Percentiles rank a stretch among this genome's conserved stretches.
Evolutionary conservation across 2,888 invertebrate genomes (phyloP).

Genomic region (Melanophora roralis): DNA sequence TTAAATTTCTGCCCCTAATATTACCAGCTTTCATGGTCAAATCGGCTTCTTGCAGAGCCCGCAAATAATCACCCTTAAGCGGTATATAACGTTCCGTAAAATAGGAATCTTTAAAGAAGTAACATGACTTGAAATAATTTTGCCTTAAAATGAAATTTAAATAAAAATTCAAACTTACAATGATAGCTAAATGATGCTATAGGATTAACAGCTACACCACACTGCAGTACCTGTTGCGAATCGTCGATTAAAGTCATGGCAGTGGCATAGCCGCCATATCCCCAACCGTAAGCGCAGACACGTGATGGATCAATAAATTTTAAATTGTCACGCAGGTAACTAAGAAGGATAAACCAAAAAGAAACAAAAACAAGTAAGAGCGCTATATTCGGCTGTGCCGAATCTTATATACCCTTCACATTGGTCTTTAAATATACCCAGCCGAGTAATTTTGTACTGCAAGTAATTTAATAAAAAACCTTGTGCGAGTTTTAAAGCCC

Average conservation of each 20-base stretch:
- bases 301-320: conserved; percentile 88
- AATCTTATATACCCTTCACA: too few species aligned
- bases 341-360: conserved; percentile 66
- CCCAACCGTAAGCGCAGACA: conserved; percentile 90
- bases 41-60: conserved; percentile 86
- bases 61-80: conserved; percentile 83
- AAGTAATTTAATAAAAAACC: too few species aligned
- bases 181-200: conserved; percentile 90
- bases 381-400: too few species aligned
- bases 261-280: conserved; percentile 92
- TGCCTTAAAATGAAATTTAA: too few species aligned
- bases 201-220: conserved; percentile 91
- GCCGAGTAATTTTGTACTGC: too few species aligned
- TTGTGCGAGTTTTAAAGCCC: too few species aligned
- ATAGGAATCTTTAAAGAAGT: conserved; percentile 83
- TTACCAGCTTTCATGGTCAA: conserved; percentile 88
- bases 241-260: conserved; percentile 88
- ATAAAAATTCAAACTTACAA: conserved; percentile 78
- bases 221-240: conserved; percentile 86
- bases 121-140: background rate
- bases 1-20: conserved; percentile 82
- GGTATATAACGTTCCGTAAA: conserved; percentile 95
- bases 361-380: too few species aligned
- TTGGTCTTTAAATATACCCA: too few species aligned
- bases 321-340: conserved; percentile 87